These are phyloP conservation scores for Prochilodus magdalenae DNA, from an alignment of 2,113 vertebrate species.

Conservation along the genomic window DNA sequence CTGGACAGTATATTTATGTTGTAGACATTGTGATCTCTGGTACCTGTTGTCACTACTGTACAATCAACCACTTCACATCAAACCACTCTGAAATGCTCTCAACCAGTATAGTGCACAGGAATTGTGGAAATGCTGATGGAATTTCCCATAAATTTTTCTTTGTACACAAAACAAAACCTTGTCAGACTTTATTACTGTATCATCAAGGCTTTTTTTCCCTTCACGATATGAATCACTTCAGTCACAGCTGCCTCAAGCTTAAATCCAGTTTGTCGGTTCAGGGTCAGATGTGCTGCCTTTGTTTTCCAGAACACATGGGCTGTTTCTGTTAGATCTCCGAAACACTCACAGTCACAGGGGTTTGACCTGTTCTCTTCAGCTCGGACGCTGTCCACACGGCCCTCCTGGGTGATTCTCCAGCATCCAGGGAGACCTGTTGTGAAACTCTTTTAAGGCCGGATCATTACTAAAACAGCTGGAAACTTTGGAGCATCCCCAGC, in stretches of 20 bases:
- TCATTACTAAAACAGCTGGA: background rate
- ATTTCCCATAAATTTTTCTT: too few species aligned
- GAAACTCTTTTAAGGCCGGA: background rate
- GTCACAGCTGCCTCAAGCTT: background rate
- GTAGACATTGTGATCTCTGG: too few species aligned
- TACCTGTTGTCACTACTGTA: too few species aligned
- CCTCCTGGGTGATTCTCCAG: background rate
- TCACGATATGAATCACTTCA: background rate
- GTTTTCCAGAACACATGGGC: background rate
- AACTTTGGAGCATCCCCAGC: background rate
- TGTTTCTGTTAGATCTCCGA: background rate
- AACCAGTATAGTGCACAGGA: too few species aligned
- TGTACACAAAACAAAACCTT: too few species aligned
- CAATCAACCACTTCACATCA: too few species aligned
- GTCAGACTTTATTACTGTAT: too few species aligned
- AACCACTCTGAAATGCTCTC: too few species aligned
- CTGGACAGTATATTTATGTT: too few species aligned
- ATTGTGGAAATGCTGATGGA: too few species aligned
- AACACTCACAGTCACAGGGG: constrained; percentile 6
- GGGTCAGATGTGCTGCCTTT: constrained; percentile 4
- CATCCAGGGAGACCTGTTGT: background rate
- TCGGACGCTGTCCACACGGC: background rate
- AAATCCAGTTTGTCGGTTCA: background rate
- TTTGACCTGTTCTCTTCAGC: too few species aligned
- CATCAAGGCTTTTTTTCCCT: background rate